Evolutionary conservation across 2,888 invertebrate species (phyloP).

Genomic region (Leptodirus hochenwartii): DNA sequence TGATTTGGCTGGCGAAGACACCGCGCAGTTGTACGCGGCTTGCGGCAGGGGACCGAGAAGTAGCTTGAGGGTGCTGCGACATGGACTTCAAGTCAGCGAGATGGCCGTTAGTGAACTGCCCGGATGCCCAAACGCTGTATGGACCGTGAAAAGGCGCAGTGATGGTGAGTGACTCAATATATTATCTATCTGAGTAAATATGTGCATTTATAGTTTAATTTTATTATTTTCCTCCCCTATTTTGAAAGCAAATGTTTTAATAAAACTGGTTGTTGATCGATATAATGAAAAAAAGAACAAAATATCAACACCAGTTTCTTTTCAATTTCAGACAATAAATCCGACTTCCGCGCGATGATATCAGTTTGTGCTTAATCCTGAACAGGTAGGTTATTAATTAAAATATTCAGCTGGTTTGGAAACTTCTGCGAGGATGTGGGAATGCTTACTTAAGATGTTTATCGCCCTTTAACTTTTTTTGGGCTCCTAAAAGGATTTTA

Average conservation of each 20-base stretch:
- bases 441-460: too few species aligned
- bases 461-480: too few species aligned
- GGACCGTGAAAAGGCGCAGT: conserved; percentile 92
- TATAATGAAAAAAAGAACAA: too few species aligned
- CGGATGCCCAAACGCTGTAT: conserved; percentile 99
- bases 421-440: too few species aligned
- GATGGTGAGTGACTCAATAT: conserved; percentile 60
- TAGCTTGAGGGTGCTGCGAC: conserved; percentile 78
- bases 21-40: conserved; percentile 90
- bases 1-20: conserved; percentile 94
- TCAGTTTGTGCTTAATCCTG: too few species aligned
- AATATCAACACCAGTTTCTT: conserved; percentile 82
- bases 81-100: conserved; percentile 96
- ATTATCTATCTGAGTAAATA: conserved; percentile 2
- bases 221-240: conserved; percentile 5
- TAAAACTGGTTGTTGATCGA: conserved; percentile 40
- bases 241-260: conserved; percentile 27
- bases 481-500: background rate
- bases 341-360: conserved; percentile 9
- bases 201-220: too few species aligned
- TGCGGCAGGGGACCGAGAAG: conserved; percentile 95
- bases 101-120: conserved; percentile 99
- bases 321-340: conserved; percentile 37
- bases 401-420: too few species aligned
- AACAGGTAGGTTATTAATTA: too few species aligned